These are phyloP conservation scores for Chanos chanos DNA, from an alignment of 2,797 vertebrate species.

Conservation along the genomic window DNA sequence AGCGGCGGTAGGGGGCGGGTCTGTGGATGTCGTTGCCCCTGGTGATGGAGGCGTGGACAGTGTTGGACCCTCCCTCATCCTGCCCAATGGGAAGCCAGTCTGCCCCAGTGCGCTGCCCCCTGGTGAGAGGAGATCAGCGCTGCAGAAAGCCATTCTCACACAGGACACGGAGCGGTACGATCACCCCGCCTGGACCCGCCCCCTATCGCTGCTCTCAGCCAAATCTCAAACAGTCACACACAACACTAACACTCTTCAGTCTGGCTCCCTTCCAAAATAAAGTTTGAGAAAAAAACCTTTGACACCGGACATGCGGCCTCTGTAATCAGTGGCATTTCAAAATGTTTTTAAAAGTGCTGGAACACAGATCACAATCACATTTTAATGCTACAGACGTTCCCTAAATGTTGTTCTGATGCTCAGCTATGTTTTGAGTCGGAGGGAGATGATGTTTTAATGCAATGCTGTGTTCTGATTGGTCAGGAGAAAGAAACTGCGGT, in stretches of 20 bases:
- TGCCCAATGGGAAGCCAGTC: constrained; percentile 81
- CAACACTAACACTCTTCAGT: background rate
- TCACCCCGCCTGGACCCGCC: too few species aligned
- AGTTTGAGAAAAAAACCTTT: too few species aligned
- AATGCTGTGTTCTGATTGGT: constrained; percentile 26
- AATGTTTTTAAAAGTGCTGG: background rate
- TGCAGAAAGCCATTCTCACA: constrained; percentile 84
- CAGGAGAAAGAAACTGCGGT: constrained; percentile 87
- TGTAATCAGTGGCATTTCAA: too few species aligned
- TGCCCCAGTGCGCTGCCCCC: constrained; percentile 80
- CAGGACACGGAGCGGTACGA: constrained; percentile 85
- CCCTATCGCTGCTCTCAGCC: too few species aligned
- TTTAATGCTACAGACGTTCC: background rate
- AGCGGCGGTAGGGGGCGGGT: constrained; percentile 50
- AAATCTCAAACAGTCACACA: background rate
- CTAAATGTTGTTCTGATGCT: too few species aligned
- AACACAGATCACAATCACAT: constrained; percentile 3
- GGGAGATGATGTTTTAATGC: too few species aligned
- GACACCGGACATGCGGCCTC: too few species aligned
- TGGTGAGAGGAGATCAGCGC: constrained; percentile 78
- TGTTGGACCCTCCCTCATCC: constrained; percentile 79
- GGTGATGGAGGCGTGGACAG: constrained; percentile 82
- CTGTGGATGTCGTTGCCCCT: constrained; percentile 49
- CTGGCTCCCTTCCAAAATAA: too few species aligned
- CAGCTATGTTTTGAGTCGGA: too few species aligned